phyloP scores from a whole-genome alignment of 2,797 vertebrate genomes.

The Amazona ochrocephala region DNA sequence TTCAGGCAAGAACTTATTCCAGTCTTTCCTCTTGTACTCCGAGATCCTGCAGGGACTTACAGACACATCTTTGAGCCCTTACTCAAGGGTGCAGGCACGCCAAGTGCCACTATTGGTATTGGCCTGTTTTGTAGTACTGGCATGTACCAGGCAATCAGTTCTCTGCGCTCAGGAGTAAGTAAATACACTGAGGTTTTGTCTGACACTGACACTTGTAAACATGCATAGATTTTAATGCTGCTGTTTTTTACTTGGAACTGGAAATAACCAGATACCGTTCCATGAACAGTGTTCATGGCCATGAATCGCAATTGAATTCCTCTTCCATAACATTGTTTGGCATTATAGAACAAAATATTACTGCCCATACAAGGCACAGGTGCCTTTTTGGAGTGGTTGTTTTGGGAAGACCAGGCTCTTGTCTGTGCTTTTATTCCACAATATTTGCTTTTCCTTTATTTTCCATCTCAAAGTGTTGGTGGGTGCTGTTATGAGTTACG shows the following conservation, averaged over 20 bases:
- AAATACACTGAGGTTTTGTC: background rate
- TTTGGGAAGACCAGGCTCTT: background rate
- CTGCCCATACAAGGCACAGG: background rate
- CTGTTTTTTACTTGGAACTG: background rate
- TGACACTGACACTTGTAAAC: background rate
- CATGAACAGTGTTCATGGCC: background rate
- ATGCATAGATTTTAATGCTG: background rate
- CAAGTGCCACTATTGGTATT: rapidly evolving
- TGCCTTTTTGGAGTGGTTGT: background rate
- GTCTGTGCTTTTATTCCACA: background rate
- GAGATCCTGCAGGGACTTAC: rapidly evolving
- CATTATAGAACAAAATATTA: background rate
- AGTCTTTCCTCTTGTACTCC: background rate
- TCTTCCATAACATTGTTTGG: background rate
- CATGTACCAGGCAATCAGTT: background rate
- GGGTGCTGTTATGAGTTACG: background rate
- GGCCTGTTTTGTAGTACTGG: background rate
- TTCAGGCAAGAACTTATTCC: background rate
- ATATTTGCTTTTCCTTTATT: background rate
- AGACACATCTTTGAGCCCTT: background rate
- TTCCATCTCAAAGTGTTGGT: background rate
- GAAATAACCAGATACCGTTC: background rate
- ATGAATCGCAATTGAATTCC: background rate
- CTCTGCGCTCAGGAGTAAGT: background rate
- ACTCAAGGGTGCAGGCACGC: background rate